These are phyloP conservation scores for Parnassius orleans DNA, from an alignment of 2,888 invertebrate genomes.

Conservation along the genomic window DNA sequence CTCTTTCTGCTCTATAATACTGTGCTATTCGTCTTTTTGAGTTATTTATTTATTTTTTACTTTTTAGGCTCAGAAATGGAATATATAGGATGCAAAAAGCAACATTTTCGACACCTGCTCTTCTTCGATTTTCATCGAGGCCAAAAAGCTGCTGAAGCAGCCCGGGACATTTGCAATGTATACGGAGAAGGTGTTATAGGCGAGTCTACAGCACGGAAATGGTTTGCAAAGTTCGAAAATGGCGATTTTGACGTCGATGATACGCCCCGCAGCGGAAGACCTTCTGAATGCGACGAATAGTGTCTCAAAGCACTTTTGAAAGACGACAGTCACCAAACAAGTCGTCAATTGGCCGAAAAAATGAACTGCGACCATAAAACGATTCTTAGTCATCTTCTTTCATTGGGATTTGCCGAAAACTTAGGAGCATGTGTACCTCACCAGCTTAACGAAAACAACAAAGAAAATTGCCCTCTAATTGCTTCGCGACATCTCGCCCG, in stretches of 20 bases:
- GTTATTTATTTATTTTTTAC: conserved; percentile 7
- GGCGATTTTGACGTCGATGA: not conserved
- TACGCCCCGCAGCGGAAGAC: too few species aligned
- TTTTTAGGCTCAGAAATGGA: conserved; percentile 6
- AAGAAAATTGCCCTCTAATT: conserved; percentile 29
- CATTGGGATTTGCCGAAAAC: conserved; percentile 22
- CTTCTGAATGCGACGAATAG: too few species aligned
- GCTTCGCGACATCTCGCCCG: conserved; percentile 30
- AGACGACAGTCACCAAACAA: not conserved
- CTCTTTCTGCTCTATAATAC: not conserved
- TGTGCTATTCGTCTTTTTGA: conserved; percentile 1
- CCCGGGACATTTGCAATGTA: too few species aligned
- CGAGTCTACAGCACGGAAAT: not conserved
- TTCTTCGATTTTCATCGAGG: conserved; percentile 19
- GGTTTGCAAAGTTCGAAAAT: not conserved
- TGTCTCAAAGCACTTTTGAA: not conserved
- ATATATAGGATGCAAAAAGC: not conserved
- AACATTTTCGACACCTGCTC: conserved; percentile 6
- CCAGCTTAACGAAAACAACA: conserved; percentile 21
- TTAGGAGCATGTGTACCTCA: too few species aligned
- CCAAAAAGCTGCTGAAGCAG: too few species aligned
- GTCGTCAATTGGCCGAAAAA: not conserved
- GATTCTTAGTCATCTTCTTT: conserved; percentile 1
- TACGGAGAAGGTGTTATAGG: too few species aligned
- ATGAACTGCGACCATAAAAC: not conserved